Evolutionary conservation across 37 sponge, comb jelly and placozoan genomes (phyloP), one percentile per base, ranked within the genome.

Genomic region (Chondrosia reniformis): DNA sequence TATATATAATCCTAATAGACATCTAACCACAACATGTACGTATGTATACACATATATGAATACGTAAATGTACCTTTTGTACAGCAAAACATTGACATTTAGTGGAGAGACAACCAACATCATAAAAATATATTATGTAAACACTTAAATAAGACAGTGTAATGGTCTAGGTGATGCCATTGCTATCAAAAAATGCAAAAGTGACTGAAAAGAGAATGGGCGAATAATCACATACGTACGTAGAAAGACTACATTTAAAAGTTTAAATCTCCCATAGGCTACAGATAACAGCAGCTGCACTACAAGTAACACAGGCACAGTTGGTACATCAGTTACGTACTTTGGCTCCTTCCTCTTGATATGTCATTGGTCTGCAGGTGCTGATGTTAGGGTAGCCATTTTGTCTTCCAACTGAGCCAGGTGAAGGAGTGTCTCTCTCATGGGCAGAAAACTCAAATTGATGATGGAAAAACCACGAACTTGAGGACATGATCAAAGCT

Each of bases 331-430:
- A n/a, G n/a, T 7, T 17, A 58, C 78, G 40, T 32, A 91, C 92
- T 75, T 87, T 84, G 13, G 88, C 88, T 44, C 92, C 92, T 39
- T 91, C 92, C 46, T 91, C 92, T 55, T 87, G 92, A 45, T 76
- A 84, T 77, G 85, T 84, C 88, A 91, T 81, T 5, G 92, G 92
- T 57, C 92, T 57, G 46, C 88, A 87, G 5, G 88, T 91, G 74
- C 87, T 91, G 75, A 91, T 87, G 45, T 49, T 87, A 8, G 88
- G 91, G 9, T 54, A 37, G 32, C 28, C 24, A 25, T 17, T 2
- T 69, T 38, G 25, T 2, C 36, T 2, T 1, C n/a, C 72, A 37
- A 30, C 17, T 13, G 3, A 40, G 25, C 1, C 15, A 0, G 31
- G 72, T 15, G 72, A 69, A 44, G 72, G 72, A 1, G n/a, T 69